phyloP scores from a whole-genome alignment of 2,113 vertebrate genomes.

The Plotosus lineatus region DNA sequence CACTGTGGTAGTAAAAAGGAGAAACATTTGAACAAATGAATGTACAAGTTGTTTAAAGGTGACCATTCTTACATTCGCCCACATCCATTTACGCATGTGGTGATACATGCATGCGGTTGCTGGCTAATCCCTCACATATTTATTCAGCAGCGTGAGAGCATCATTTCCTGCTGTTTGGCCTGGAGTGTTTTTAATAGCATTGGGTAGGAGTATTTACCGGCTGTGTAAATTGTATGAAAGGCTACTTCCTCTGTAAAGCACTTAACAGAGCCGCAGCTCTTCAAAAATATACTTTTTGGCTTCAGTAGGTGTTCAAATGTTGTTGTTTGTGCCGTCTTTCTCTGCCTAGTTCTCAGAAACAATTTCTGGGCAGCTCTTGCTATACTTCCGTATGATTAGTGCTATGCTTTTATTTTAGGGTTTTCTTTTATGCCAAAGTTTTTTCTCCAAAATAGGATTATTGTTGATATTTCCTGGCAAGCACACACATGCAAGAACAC shows the following conservation, averaged over 20 bases:
- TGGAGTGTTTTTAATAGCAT: slow-evolving; percentile 60
- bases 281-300: slow-evolving; percentile 67
- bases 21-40: not conserved
- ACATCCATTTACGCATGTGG: slow-evolving; percentile 9
- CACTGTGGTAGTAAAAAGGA: not conserved
- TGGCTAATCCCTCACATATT: slow-evolving; percentile 24
- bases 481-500: not conserved
- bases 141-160: slow-evolving; percentile 44
- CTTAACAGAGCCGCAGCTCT: slow-evolving; percentile 45
- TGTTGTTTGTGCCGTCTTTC: slow-evolving; percentile 63
- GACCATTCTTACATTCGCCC: not conserved
- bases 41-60: not conserved
- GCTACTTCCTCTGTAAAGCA: slow-evolving; percentile 61
- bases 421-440: slow-evolving; percentile 51
- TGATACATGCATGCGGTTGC: slow-evolving; percentile 1
- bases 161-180: slow-evolving; percentile 55
- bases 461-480: not conserved
- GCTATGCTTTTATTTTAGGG: not conserved
- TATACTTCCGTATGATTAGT: slow-evolving; percentile 57
- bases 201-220: slow-evolving; percentile 70
- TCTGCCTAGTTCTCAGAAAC: slow-evolving; percentile 61
- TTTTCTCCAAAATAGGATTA: slow-evolving; percentile 40
- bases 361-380: slow-evolving; percentile 65
- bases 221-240: slow-evolving; percentile 66
- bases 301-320: slow-evolving; percentile 65